Base-by-base conservation (phyloP, 2,797 vertebrate genomes). In the Hydrolagus colliei region DNA sequence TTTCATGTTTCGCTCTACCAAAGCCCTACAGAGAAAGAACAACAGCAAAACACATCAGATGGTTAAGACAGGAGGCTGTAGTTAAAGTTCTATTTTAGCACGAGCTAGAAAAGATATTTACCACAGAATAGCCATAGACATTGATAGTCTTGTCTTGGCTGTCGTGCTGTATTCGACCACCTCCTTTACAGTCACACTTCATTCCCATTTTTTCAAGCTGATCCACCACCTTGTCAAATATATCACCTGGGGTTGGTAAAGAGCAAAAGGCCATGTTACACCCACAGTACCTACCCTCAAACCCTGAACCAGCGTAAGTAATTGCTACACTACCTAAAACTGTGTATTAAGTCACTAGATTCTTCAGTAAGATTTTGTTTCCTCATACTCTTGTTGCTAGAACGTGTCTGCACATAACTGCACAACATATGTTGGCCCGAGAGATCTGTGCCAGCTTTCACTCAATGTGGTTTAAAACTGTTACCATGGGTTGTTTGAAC, bases 81-180 rank as follows among this genome's bases (percentile, higher is more conserved):
- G 65, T 0, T 0, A 2, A 7, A 9, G 16, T 73, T 9, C 20
- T 11, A 4, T 16, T 10, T 0, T 62, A 14, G 0, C 4, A 0
- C 41, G 2, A 52, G 41, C 41, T 52, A 52, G 41, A 52, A 52
- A 52, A 52, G 41, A 52, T 13, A 82, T 92, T 93, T 91, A 99
- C 97, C 94, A 98, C 93, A 52, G 97, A 99, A 90, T 99, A 97
- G 85, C 97, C 97, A 14, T 99, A 99, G 71, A 99, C 95, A 12
- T 97, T 96, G 89, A 99, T 97, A 92, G 95, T 97, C 91, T 93
- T 95, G 77, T 92, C 92, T 2, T 89, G 88, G 68, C 94, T 90
- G 12, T 94, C 93, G 76, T 98, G 98, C 87, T 91, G 92, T 89
- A 98, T 96, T 80, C 98, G 91, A n/a, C 98, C 98, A 62, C 97